Conservation (phyloP, 2,888 invertebrate genomes). For the Gryllus longicercus region DNA sequence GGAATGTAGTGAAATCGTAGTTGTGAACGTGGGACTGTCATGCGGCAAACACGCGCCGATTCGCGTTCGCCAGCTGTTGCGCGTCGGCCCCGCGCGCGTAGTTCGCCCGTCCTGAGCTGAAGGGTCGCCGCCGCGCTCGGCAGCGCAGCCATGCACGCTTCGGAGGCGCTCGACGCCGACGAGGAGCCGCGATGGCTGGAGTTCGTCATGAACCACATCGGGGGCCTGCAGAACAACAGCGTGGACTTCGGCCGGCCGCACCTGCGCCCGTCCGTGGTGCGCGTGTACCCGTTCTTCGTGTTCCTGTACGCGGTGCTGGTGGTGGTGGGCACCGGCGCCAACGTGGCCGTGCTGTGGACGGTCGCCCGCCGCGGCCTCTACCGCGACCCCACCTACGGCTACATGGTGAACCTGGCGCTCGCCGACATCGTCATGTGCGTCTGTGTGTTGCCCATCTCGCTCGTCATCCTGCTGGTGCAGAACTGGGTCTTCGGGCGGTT, state of each 20-base stretch:
- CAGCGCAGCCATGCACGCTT: background rate
- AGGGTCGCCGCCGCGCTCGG: too few relatives aligned
- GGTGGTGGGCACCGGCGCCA: constrained; percentile 55
- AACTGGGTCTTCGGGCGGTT: constrained; percentile 72
- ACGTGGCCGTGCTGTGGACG: constrained; percentile 55
- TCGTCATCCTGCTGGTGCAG: constrained; percentile 64
- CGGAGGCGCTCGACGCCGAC: background rate
- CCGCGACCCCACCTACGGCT: constrained; percentile 62
- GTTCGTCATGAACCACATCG: constrained; percentile 45
- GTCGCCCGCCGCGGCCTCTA: constrained; percentile 52
- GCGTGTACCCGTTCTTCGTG: constrained; percentile 60
- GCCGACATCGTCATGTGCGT: constrained; percentile 65
- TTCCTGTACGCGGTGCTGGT: constrained; percentile 60
- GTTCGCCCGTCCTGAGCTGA: too few relatives aligned
- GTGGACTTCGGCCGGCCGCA: constrained; percentile 59
- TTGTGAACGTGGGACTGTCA: too few relatives aligned
- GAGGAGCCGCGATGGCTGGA: constrained; percentile 40
- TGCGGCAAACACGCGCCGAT: too few relatives aligned
- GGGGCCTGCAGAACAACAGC: constrained; percentile 46
- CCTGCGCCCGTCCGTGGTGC: constrained; percentile 55
- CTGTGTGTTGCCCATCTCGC: constrained; percentile 63
- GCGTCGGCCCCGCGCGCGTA: too few relatives aligned
- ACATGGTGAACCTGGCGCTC: constrained; percentile 63
- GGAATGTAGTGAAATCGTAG: too few relatives aligned
- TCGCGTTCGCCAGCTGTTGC: too few relatives aligned